A percentile compares a stretch with the other conserved stretches of the same genome.
phyloP scores from a whole-genome alignment of 2,888 invertebrate species.

The Agrotis puta region DNA sequence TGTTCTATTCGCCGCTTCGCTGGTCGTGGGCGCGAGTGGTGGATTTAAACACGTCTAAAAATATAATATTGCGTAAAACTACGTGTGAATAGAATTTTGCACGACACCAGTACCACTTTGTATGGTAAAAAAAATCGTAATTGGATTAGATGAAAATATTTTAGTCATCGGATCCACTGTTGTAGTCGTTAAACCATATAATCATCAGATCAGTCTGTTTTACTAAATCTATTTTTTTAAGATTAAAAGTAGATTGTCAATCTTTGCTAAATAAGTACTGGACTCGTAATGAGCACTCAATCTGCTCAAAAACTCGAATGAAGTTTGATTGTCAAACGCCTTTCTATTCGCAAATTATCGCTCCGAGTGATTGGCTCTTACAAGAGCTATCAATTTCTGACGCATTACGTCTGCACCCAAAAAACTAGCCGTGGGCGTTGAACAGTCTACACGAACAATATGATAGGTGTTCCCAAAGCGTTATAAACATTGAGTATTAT shows the following conservation, averaged over 20 bases:
- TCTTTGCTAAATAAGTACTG: background rate
- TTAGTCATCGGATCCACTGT: background rate
- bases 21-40: slow-evolving; percentile 74
- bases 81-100: slow-evolving; percentile 62
- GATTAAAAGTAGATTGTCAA: too few species aligned
- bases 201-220: too few species aligned
- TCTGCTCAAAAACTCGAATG: background rate
- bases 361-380: slow-evolving; percentile 19
- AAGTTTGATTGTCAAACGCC: background rate
- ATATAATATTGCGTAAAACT: slow-evolving; percentile 69
- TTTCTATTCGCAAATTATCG: slow-evolving; percentile 34
- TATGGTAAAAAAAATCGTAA: slow-evolving; percentile 38
- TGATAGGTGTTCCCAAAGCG: slow-evolving; percentile 60
- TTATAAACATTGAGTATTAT: slow-evolving; percentile 61
- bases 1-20: slow-evolving; percentile 67
- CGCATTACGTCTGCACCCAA: slow-evolving; percentile 34
- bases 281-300: too few species aligned
- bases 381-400: slow-evolving; percentile 23
- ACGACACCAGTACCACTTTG: slow-evolving; percentile 31
- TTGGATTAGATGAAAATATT: slow-evolving; percentile 6
- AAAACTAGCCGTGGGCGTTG: slow-evolving; percentile 46
- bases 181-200: too few species aligned
- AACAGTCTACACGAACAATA: slow-evolving; percentile 45
- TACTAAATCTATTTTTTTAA: too few species aligned
- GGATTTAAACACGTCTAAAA: slow-evolving; percentile 76